Percentiles rank a stretch among this genome's conserved stretches.
Conservation (phyloP, 1,140 invertebrate species). For the Musca domestica region DNA sequence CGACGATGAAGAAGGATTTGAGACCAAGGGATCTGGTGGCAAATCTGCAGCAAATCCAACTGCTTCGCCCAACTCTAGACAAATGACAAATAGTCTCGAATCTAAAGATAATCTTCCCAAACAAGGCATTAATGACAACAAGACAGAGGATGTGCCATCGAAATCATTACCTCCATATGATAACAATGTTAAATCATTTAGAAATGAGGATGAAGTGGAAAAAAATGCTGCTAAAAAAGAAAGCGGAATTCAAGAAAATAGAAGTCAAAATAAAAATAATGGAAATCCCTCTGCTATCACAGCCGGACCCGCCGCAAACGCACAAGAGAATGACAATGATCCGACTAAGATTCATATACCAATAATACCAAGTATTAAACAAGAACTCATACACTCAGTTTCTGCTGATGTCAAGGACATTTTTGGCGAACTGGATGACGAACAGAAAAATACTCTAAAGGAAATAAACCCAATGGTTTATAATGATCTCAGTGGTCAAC, state of each 20-base stretch:
- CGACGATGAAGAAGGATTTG: background rate
- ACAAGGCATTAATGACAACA: too few relatives aligned
- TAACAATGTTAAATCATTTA: background rate
- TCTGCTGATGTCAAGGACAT: constrained; percentile 34
- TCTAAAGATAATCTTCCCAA: too few relatives aligned
- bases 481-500: constrained; percentile 1
- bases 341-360: constrained; percentile 32
- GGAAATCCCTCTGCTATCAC: background rate
- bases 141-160: too few relatives aligned
- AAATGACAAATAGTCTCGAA: background rate
- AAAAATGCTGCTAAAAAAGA: background rate
- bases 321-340: background rate
- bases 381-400: constrained; percentile 31
- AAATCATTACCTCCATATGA: too few relatives aligned
- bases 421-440: constrained; percentile 40
- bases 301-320: background rate
- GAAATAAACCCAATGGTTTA: constrained; percentile 24
- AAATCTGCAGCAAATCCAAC: too few relatives aligned
- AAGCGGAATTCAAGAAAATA: background rate
- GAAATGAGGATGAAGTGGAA: background rate
- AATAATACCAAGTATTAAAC: constrained; percentile 34
- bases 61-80: too few relatives aligned
- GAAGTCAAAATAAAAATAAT: background rate
- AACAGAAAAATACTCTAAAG: constrained; percentile 11
- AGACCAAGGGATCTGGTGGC: background rate